Base-by-base conservation (phyloP, 30 jellyfish, hydroid and myxozoan species). In the Morbakka virulenta region DNA sequence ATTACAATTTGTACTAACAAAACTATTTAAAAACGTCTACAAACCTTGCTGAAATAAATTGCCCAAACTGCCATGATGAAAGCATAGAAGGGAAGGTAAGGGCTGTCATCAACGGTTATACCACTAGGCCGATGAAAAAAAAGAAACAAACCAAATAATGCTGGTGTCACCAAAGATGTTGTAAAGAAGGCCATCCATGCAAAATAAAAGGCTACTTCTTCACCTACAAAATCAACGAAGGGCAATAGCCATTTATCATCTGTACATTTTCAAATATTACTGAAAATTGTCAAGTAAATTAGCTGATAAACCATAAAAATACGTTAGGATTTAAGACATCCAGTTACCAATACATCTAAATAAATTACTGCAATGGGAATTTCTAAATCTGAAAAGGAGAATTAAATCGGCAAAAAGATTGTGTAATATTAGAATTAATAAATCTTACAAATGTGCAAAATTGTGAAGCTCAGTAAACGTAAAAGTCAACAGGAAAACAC, bases 121-220 rank as follows among this genome's bases (percentile, higher is more conserved):
- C 96, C 96, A 31, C 75, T 84, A 9, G 98, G 98, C 3, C 96
- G 96, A 67, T 91, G 98, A 65, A 91, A 80, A 74, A 81, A 91
- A 63, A 91, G 80, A 28, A 77, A 81, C 3, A 74, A 79, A 0
- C 98, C 98, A 84, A 83, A 69, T 9, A 86, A 29, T 1, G 98
- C 88, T 9, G 81, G 80, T 22, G 95, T 95, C 21, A 91, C 27
- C 33, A 91, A 79, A 0, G 98, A 69, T 89, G 89, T 76, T 9
- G 98, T 91, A 80, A 91, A 83, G 69, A 91, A 91, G 80, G 76
- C 73, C 98, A 91, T 91, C 98, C 98, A 91, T 17, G 98, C 98
- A 72, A 91, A 91, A 64, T 91, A 91, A 70, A 25, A 91, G 2
- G 96, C 86, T 23, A 91, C 81, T 63, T 91, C 98, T 49, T 84